Evolutionary conservation across 2,888 invertebrate species (phyloP), one percentile per base, ranked within the genome.

Genomic region (Drosophila nr. perissopoda): DNA sequence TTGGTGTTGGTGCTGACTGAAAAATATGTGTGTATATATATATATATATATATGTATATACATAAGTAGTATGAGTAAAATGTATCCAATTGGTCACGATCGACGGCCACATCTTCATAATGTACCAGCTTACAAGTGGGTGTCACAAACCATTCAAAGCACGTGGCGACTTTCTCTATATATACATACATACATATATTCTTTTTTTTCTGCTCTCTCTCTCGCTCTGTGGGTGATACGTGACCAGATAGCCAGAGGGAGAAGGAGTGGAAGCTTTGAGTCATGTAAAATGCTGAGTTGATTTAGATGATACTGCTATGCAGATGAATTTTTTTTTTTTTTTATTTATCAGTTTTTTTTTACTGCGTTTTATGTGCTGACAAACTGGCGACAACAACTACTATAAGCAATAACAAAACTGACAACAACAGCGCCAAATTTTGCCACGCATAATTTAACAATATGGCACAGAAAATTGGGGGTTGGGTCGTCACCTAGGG

Each of bases 331-430:
- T 83, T 83, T 87, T 72, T 76, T 81, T 67, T 71, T 70, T 67
- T 57, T 63, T 29, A 31, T 48, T 25, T 46, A n/a, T 25, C 0
- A 38, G 54, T 54, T 53, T 21, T 34, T 16, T 54, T 53, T 25
- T 57, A 57, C 70, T 82, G 79, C 71, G 71, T 87, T 85, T 89
- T 89, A 85, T 89, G 84, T 89, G 77, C 72, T 84, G 82, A 82
- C 88, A 87, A 84, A 83, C 78, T 72, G 83, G n/a, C 61, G 69
- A 64, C 48, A 58, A 67, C 49, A 33, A 38, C 63, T 52, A 42
- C 38, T 57, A 49, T 42, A 63, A 64, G 52, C 56, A 59, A 66
- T 49, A 69, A 62, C 65, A 51, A 62, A 31, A 40, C 31, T 40
- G 56, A 57, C 48, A 63, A 40, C 65, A 67, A 59, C 34, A 69